These are phyloP conservation scores for Sclerurus mexicanus DNA, from an alignment of 2,113 vertebrate genomes.

Conservation along the genomic window DNA sequence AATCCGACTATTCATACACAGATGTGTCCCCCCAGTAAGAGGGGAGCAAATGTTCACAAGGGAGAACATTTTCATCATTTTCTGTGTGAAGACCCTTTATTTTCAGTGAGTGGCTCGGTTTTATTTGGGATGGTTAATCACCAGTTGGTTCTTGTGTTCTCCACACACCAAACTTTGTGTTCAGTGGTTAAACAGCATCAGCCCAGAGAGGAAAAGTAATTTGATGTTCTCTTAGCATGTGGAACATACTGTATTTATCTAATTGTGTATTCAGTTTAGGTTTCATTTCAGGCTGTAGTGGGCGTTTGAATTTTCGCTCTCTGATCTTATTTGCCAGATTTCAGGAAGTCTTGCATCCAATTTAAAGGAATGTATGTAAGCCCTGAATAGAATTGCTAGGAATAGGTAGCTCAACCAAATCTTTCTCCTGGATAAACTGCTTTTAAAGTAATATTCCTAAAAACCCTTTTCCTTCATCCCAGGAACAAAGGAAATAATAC, in stretches of 20 bases:
- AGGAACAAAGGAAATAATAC: neutral
- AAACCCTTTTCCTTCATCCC: neutral
- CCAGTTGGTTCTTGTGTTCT: neutral
- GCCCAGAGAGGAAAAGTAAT: constrained; percentile 40
- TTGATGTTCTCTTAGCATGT: constrained; percentile 54
- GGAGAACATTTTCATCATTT: neutral
- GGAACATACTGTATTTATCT: constrained; percentile 60
- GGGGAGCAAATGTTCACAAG: neutral
- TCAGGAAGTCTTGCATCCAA: constrained; percentile 21
- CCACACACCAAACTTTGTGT: neutral
- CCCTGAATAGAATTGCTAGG: constrained; percentile 18
- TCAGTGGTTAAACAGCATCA: constrained; percentile 32
- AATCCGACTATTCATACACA: neutral
- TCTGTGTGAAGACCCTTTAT: neutral
- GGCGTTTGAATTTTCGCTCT: constrained; percentile 34
- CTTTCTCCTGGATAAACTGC: neutral
- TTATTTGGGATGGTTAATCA: neutral
- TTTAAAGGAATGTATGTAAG: neutral
- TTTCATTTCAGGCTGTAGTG: constrained; percentile 41
- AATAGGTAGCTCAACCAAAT: neutral
- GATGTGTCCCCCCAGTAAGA: neutral
- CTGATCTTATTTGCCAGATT: constrained; percentile 17
- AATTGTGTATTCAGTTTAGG: constrained; percentile 49
- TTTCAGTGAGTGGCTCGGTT: neutral
- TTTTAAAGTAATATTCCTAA: neutral